Evolutionary conservation across 2,797 vertebrate species (phyloP).

Genomic region (Champsocephalus esox): DNA sequence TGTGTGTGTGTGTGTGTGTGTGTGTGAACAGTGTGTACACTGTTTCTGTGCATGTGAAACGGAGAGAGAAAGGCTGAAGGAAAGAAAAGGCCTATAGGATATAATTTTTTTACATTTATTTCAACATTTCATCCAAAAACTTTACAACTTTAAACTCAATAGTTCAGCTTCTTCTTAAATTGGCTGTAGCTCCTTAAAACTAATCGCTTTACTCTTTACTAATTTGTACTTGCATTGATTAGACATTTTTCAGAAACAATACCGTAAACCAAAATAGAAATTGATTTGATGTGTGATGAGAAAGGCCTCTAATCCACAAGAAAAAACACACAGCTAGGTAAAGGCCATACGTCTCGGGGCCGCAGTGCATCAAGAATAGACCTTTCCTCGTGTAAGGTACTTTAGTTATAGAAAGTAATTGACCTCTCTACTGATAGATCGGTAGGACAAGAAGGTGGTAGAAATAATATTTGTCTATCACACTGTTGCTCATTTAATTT

Average conservation of each 20-base stretch:
- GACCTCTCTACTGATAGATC: conserved; percentile 1
- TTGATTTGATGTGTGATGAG: background rate
- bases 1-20: conserved; percentile 8
- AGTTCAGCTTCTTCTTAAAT: background rate
- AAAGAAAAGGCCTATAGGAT: background rate
- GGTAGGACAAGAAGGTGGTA: background rate
- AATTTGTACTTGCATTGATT: background rate
- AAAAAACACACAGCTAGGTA: background rate
- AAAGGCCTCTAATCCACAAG: background rate
- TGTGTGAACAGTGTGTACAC: background rate
- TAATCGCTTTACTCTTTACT: background rate
- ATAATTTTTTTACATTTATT: background rate
- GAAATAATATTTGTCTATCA: background rate
- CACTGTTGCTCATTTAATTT: background rate
- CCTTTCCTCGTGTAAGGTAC: background rate
- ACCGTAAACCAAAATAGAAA: background rate
- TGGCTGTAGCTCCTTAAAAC: background rate
- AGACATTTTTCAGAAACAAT: background rate
- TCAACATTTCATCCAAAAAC: background rate
- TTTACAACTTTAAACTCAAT: background rate
- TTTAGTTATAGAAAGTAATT: background rate
- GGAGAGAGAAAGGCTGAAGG: background rate
- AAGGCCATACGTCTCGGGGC: background rate
- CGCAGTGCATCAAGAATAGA: background rate
- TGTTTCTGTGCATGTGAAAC: background rate